These are phyloP conservation scores for Pseudoips prasinana DNA, from an alignment of 2,888 invertebrate genomes.

Conservation along the genomic window DNA sequence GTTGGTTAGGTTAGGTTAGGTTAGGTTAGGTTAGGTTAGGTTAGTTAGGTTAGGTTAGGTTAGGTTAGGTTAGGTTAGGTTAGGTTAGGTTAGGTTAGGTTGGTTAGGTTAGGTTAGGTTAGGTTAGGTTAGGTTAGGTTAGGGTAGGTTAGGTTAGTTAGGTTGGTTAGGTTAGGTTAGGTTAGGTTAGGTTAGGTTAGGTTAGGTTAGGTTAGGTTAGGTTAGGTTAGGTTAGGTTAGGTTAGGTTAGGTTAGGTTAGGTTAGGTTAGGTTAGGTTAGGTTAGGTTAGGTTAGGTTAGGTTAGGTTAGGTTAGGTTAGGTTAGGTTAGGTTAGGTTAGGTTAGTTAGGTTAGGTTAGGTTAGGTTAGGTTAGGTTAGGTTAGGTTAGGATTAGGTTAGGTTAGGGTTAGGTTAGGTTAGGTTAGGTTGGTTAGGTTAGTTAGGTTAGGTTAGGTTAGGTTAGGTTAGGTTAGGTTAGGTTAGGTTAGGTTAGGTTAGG, in stretches of 20 bases:
- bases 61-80: slow-evolving; percentile 9
- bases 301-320: slow-evolving; percentile 7
- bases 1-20: slow-evolving; percentile 12
- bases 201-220: slow-evolving; percentile 17
- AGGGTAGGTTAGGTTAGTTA: slow-evolving; percentile 14
- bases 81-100: slow-evolving; percentile 8
- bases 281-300: slow-evolving; percentile 12
- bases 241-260: slow-evolving; percentile 15
- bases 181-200: slow-evolving; percentile 17
- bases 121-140: slow-evolving; percentile 12
- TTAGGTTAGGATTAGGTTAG: slow-evolving; percentile 10
- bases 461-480: slow-evolving; percentile 13
- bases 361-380: slow-evolving; percentile 9
- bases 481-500: slow-evolving; percentile 14
- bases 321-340: slow-evolving; percentile 8
- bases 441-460: slow-evolving; percentile 7
- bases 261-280: slow-evolving; percentile 17
- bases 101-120: slow-evolving; percentile 2
- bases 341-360: slow-evolving; percentile 7
- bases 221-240: slow-evolving; percentile 10
- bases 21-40: slow-evolving; percentile 13
- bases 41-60: slow-evolving; percentile 14
- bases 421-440: slow-evolving; percentile 6
- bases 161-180: slow-evolving; percentile 15
- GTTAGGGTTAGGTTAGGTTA: slow-evolving; percentile 13